Base-by-base conservation (phyloP, 1,140 invertebrate genomes). In the Sycobia sp. region DNA sequence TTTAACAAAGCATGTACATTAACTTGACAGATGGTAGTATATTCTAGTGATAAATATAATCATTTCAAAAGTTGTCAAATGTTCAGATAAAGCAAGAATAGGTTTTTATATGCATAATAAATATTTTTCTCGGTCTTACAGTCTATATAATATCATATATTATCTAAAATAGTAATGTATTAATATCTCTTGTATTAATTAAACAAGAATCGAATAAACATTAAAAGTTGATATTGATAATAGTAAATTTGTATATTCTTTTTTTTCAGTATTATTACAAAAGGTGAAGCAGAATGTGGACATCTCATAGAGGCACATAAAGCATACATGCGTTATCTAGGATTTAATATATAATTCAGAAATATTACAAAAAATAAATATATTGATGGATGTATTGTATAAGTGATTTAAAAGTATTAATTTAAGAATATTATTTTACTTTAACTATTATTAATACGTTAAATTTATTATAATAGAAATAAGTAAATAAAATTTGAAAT, bases 251-350 rank as follows among this genome's bases (percentile, higher is more conserved):
- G n/a, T n/a, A 16, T 43, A 43, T 32, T 72, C 65, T 74, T 76
- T 65, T 73, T 71, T 90, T 91, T 67, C 84, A 96, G 95, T 74
- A 96, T 98, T 54, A 89, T 97, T 36, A 89, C 95, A 76, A 91
- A 90, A 68, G 97, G 97, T 0, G 92, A 98, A 85, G 94, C 94
- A 77, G 90, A 97, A 70, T 99, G 97, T 76, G 83, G 85, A 43
- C 83, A 90, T 49, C 80, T 95, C 20, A 98, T 99, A 62, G 95
- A 98, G 84, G 95, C 95, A 25, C 97, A 99, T 77, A 96, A 96
- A 83, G 86, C 91, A 70, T 99, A 97, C 82, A 97, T 99, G 95
- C 87, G 93, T 70, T 90, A 93, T 71, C 83, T 94, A 82, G 97
- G 97, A 53, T 99, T 99, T 77, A 96, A 98, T 67, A 91, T 98